Conservation (phyloP, 2,113 vertebrate species). For the Erpornis zantholeuca region DNA sequence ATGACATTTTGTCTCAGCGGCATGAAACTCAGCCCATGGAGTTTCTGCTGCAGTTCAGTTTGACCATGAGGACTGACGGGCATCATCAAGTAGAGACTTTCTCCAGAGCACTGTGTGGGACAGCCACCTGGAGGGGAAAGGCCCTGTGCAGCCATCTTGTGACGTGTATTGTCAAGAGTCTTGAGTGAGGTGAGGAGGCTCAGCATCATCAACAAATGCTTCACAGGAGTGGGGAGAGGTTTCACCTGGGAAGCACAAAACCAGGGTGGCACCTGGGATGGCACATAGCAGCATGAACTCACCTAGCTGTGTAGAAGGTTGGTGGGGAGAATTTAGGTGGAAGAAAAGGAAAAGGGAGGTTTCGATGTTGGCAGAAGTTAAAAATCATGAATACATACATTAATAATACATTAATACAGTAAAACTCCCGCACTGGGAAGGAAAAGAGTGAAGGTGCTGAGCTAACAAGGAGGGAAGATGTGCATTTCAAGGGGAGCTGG, state of each 20-base stretch:
- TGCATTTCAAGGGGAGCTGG: fast-evolving
- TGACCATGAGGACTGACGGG: background rate
- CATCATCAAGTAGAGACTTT: background rate
- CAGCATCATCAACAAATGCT: background rate
- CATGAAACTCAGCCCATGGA: background rate
- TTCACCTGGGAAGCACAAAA: background rate
- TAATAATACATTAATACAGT: background rate
- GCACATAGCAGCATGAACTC: fast-evolving
- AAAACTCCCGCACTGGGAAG: background rate
- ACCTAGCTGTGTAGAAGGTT: background rate
- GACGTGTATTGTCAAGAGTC: background rate
- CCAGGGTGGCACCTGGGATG: background rate
- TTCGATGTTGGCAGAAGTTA: background rate
- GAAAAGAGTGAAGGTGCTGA: background rate
- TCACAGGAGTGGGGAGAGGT: background rate
- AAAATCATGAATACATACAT: background rate
- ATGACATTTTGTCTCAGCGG: background rate
- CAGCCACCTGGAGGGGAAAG: background rate
- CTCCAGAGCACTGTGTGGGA: background rate
- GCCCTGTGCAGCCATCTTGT: background rate
- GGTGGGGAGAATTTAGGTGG: background rate
- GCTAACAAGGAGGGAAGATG: background rate
- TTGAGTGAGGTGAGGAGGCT: background rate
- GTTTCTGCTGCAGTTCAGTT: background rate
- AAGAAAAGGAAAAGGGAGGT: background rate